phyloP scores from a whole-genome alignment of 1,140 invertebrate species.

The Drosophila leontia region DNA sequence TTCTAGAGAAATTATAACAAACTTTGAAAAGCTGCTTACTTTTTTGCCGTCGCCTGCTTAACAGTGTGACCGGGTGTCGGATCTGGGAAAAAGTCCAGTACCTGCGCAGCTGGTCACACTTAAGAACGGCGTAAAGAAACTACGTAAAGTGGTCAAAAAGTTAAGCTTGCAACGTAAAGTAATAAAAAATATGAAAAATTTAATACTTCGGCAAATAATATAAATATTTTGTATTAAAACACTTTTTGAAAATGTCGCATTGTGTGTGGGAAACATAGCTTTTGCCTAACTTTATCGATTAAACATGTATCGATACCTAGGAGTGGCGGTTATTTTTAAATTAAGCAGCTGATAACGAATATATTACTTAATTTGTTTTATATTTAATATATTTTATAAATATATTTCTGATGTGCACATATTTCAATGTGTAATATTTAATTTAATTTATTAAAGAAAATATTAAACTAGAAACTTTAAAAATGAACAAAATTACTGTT shows the following conservation, averaged over 20 bases:
- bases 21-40: constrained; percentile 37
- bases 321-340: background rate
- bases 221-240: background rate
- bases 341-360: background rate
- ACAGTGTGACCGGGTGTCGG: background rate
- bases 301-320: background rate
- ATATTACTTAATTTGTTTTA: no score
- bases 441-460: no score
- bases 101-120: background rate
- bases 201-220: background rate
- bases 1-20: background rate
- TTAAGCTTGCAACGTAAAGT: background rate
- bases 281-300: background rate
- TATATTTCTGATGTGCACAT: no score
- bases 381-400: background rate
- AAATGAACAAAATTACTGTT: no score
- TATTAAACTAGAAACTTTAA: no score
- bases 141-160: background rate
- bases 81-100: background rate
- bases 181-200: background rate
- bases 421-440: no score
- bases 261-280: background rate
- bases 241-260: background rate
- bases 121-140: no score
- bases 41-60: constrained; percentile 40